Evolutionary conservation across 2,888 invertebrate genomes (phyloP), one percentile per base, ranked within the genome.

Genomic region (Parascotia fuliginaria): DNA sequence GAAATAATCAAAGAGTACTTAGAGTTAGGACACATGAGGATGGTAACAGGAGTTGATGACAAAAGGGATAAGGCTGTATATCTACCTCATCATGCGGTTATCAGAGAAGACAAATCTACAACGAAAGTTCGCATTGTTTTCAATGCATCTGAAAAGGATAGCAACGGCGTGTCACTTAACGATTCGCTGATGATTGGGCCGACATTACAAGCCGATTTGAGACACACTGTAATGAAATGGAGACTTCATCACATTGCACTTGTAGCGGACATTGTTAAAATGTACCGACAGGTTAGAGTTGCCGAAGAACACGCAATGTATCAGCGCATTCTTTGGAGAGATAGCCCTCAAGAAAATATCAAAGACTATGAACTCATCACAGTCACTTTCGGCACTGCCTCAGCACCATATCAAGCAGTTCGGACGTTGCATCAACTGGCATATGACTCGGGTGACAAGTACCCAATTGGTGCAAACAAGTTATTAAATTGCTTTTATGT

Each of bases 401-500:
- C 56, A 0, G 75, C 74, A 0, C 75, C 75, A 3, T 73, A 68
- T 34, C 41, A 72, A 4, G 75, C 75, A 0, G 68, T 73, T 1
- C 53, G 49, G 7, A 42, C 64, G 0, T 15, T 81, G 2, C 64
- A 73, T 4, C 71, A 77, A 42, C 4, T 77, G 0, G 67, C 68
- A 0, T 2, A 19, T 0, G 73, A 73, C 45, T 60, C 73, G 15
- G 60, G 56, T 0, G 16, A 22, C 0, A 33, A 62, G 0, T 66
- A 57, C 34, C 71, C 75, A 0, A 0, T 45, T 3, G 72, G 68
- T 1, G 43, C 68, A n/a, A 24, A 54, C 9, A 62, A 29, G 9
- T 52, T 68, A 0, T 1, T 53, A 7, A 53, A 60, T 0, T 58
- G 12, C 2, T 50, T 43, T 2, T 51, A 51, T 4, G 34, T 55